phyloP scores from a whole-genome alignment of 2,888 invertebrate genomes.

The Spodoptera littoralis region DNA sequence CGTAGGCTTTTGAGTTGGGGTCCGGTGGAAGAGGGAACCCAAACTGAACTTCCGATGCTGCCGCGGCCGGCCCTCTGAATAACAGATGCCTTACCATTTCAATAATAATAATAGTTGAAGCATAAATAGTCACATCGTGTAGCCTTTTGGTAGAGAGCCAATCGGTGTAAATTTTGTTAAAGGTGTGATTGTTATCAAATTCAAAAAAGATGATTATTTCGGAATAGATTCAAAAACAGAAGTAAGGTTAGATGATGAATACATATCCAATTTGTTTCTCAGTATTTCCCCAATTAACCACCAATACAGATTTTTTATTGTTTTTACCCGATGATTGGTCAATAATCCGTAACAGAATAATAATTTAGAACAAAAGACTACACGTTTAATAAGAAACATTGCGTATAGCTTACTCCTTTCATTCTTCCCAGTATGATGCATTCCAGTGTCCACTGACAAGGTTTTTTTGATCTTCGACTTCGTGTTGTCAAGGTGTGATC shows the following conservation, averaged over 20 bases:
- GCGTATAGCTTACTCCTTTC: slow-evolving; percentile 72
- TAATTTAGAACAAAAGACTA: slow-evolving; percentile 9
- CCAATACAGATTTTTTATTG: too few species aligned
- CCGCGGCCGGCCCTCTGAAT: slow-evolving; percentile 65
- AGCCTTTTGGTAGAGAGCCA: slow-evolving; percentile 1
- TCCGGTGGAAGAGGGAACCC: slow-evolving; percentile 81
- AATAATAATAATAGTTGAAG: slow-evolving; percentile 2
- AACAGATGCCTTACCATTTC: slow-evolving; percentile 27
- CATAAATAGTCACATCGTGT: neutral
- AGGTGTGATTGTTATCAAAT: too few species aligned
- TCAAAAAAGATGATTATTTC: too few species aligned
- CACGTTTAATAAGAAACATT: slow-evolving; percentile 4
- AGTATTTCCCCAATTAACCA: too few species aligned
- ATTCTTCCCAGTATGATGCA: slow-evolving; percentile 85
- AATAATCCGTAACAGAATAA: too few species aligned
- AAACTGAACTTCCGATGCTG: slow-evolving; percentile 86
- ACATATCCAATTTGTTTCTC: too few species aligned
- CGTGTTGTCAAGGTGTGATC: slow-evolving; percentile 81
- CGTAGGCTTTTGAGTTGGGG: slow-evolving; percentile 67
- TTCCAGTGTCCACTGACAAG: slow-evolving; percentile 85
- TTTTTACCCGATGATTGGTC: too few species aligned
- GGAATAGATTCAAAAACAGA: too few species aligned
- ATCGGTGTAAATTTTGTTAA: too few species aligned
- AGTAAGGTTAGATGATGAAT: too few species aligned
- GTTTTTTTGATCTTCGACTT: slow-evolving; percentile 86